Conservation (phyloP, 2,113 vertebrate genomes). For the Pseudonaja textilis region DNA sequence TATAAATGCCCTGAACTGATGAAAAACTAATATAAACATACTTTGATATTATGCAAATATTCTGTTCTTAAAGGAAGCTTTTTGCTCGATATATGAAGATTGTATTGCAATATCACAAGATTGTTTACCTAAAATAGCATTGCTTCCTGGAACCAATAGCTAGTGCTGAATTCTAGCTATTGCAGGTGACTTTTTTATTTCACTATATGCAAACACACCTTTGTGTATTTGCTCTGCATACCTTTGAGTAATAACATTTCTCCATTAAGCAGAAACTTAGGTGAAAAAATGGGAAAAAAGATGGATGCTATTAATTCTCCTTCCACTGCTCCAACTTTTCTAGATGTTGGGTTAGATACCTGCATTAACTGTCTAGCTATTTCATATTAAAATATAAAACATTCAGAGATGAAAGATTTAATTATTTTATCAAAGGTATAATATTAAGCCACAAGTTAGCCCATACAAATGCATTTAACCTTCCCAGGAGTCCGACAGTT, state of each 20-base stretch:
- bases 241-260: neutral
- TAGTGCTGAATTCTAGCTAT: neutral
- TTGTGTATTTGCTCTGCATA: conserved; percentile 10
- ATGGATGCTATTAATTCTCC: neutral
- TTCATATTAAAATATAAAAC: neutral
- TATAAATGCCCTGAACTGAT: neutral
- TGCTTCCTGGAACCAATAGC: conserved; percentile 7
- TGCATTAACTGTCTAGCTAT: conserved; percentile 10
- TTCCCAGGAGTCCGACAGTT: neutral
- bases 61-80: conserved; percentile 9
- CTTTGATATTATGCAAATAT: conserved; percentile 13
- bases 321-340: neutral
- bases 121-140: conserved; percentile 6
- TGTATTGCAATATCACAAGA: conserved; percentile 5
- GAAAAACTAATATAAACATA: neutral
- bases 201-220: conserved; percentile 5
- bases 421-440: neutral
- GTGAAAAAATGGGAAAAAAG: neutral
- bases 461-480: neutral
- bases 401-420: neutral
- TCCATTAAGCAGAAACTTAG: neutral
- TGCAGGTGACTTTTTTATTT: conserved; percentile 25
- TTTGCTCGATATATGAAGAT: conserved; percentile 12
- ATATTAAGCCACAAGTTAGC: neutral
- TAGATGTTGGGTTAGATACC: neutral